A percentile compares a stretch with the other conserved stretches of the same genome.
phyloP scores from a whole-genome alignment of 2,113 vertebrate species.

The Accipiter cooperii region DNA sequence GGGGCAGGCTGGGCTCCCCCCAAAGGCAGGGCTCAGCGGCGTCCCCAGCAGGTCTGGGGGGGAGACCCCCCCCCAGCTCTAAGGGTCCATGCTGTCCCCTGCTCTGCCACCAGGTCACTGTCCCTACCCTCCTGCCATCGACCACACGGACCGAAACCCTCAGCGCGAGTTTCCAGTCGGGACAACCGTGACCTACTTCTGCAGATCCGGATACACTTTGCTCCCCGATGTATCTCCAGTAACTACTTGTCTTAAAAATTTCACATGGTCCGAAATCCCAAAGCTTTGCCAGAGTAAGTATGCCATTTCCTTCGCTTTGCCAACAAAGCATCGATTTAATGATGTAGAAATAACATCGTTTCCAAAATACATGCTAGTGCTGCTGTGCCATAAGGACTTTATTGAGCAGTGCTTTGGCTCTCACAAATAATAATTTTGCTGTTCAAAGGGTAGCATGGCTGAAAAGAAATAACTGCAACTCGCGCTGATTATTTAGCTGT shows the following conservation, averaged over 20 bases:
- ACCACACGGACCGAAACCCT: accelerated
- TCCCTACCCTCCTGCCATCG: neutral
- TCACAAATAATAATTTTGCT: neutral
- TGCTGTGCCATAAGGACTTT: neutral
- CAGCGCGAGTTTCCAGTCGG: neutral
- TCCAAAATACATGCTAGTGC: accelerated
- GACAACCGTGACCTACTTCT: neutral
- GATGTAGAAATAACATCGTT: accelerated
- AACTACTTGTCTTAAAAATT: neutral
- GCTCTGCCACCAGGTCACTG: neutral
- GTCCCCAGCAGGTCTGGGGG: neutral
- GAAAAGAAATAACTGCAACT: neutral
- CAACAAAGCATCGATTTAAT: accelerated
- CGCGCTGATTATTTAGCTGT: neutral
- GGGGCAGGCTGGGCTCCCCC: neutral
- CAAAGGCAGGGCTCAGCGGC: neutral
- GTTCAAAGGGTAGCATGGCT: neutral
- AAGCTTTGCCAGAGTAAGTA: conserved; percentile 36
- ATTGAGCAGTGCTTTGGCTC: neutral
- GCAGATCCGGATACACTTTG: neutral
- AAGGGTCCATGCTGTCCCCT: neutral
- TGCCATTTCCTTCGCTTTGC: accelerated
- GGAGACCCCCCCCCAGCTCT: neutral
- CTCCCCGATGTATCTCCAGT: neutral
- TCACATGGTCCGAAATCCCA: neutral